Base-by-base conservation (phyloP, 2,113 vertebrate genomes). In the Nannospalax galili region DNA sequence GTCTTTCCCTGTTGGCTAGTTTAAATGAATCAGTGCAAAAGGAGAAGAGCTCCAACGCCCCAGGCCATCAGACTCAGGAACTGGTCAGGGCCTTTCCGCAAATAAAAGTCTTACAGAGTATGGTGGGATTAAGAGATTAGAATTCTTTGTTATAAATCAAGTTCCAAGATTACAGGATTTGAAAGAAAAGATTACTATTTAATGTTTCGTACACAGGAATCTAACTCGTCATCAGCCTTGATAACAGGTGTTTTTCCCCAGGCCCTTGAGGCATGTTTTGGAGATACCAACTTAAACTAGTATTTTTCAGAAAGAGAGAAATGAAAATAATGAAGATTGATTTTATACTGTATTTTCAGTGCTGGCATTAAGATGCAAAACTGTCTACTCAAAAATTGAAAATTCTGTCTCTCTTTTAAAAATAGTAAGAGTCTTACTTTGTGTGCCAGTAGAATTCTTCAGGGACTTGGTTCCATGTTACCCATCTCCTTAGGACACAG, bases 301-400 rank as follows among this genome's bases (percentile, higher is more conserved):
- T 60, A 77, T 70, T 96, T 86, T 28, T 37, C 81, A 45, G 45
- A 86, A 89, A 94, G 73, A 95, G 24, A 80, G 20, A 95, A 91
- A 70, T 64, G 28, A 58, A 87, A 92, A 60, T 40, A 40, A 92
- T 56, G n/a, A 94, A 88, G 15, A 48, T 3, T 81, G 42, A 67
- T 40, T 74, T 77, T 69, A 75, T 28, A 56, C 19, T 40, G 22
- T 69, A 10, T 88, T 92, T 84, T 90, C 87, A 42, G 6, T 82
- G 16, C 56, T 92, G 40, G 48, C 0, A 58, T 45, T 88, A 80
- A 89, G 60, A 92, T n/a, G 37, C 37, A 89, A 93, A 97, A 56
- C 15, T 56, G 28, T 42, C n/a, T 22, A 37, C 32, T 87, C 30
- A 95, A 95, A 91, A 35, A 64, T 26, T 75, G 26, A 80, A 95